These are phyloP conservation scores for Rhinoderma darwinii DNA, from an alignment of 2,113 vertebrate species.

Conservation along the genomic window DNA sequence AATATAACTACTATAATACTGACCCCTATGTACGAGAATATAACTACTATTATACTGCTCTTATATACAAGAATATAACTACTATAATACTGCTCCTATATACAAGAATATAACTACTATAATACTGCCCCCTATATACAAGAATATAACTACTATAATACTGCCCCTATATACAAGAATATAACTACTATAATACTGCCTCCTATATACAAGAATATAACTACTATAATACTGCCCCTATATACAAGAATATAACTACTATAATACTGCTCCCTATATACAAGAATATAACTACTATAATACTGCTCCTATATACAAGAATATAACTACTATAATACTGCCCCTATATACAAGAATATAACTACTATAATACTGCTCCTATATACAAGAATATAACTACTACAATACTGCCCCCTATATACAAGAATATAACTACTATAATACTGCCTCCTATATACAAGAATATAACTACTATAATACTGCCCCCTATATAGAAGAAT, in stretches of 20 bases:
- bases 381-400: slow-evolving; percentile 12
- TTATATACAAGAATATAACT: background rate
- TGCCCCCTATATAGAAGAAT: no score
- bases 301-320: background rate
- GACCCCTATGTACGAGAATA: no score
- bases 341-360: background rate
- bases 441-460: background rate
- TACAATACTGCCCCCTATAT: background rate
- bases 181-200: slow-evolving; percentile 5
- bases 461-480: no score
- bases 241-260: background rate
- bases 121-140: background rate
- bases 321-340: slow-evolving; percentile 22
- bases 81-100: background rate
- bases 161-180: background rate
- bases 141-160: slow-evolving; percentile 4
- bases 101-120: slow-evolving; percentile 15
- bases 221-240: slow-evolving; percentile 2
- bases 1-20: no score
- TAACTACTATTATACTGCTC: background rate
- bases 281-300: slow-evolving; percentile 20
- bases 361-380: background rate
- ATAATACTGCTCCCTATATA: background rate
- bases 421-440: slow-evolving; percentile 27
- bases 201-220: slow-evolving; percentile 12